Evolutionary conservation across 2,888 invertebrate genomes (phyloP).

Genomic region (Stegophylla sp.): DNA sequence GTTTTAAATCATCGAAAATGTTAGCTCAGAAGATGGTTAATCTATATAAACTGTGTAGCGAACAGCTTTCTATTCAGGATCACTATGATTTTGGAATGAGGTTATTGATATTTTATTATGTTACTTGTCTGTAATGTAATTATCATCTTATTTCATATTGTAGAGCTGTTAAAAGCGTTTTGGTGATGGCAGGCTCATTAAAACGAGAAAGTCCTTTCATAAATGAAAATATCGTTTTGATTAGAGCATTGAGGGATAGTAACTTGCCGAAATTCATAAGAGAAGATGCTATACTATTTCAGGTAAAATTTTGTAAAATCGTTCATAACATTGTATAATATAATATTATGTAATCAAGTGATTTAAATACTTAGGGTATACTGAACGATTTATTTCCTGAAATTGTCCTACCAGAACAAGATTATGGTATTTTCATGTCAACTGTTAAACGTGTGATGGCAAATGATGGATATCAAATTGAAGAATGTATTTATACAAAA

Average conservation of each 20-base stretch:
- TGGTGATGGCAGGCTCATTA: conserved; percentile 89
- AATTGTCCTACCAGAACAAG: conserved; percentile 75
- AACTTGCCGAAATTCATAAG: conserved; percentile 89
- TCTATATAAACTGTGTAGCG: conserved; percentile 91
- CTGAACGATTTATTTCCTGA: conserved; percentile 92
- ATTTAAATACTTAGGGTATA: conserved; percentile 69
- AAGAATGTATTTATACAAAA: conserved; percentile 88
- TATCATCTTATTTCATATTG: background rate
- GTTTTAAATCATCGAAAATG: conserved; percentile 85
- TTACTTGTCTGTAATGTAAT: background rate
- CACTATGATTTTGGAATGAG: conserved; percentile 97
- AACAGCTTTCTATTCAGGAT: conserved; percentile 90
- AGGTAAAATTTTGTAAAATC: conserved; percentile 65
- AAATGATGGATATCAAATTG: conserved; percentile 80
- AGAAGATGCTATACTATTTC: conserved; percentile 83
- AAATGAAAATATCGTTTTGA: conserved; percentile 81
- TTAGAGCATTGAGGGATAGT: conserved; percentile 85
- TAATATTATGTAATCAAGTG: background rate
- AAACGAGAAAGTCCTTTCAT: conserved; percentile 85
- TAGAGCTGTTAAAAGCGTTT: conserved; percentile 90
- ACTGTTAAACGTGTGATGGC: conserved; percentile 72
- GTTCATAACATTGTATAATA: background rate
- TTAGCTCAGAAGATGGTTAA: conserved; percentile 92
- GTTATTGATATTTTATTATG: conserved; percentile 64
- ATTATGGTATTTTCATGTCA: conserved; percentile 78